Evolutionary conservation across 1,140 invertebrate species (phyloP), one percentile per base, ranked within the genome.

Genomic region (Drosophila neocordata): DNA sequence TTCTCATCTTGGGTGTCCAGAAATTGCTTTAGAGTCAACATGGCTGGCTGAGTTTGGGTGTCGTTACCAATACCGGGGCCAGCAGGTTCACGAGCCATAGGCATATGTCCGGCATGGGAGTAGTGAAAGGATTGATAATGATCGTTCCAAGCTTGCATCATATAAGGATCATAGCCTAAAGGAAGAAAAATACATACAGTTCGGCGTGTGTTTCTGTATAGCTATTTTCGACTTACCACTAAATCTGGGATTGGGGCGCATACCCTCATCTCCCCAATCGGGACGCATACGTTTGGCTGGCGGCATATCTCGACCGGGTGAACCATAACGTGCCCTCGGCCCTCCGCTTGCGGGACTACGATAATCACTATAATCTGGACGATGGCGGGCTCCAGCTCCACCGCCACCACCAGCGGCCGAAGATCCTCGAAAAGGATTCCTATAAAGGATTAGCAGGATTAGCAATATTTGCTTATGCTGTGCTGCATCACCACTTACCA

Each of bases 11-110:
- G 98, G 12, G 97, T 97, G 20, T 95, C 95, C 15, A 99, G 93
- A 92, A 99, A 99, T 67, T 97, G 96, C 92, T 99, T 99, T 91
- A 99, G 98, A 0, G 97, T 96, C 95, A 99, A 96, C 96, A 99
- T 98, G 0, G 97, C 95, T 2, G 98, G 96, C 83, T 98, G 97
- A 0, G 95, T 96, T 84, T 89, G 83, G 3, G 85, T 66, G 13
- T 67, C 61, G 11, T 48, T 48, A 2, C 69, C 62, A 0, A 34
- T 15, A 0, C 65, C 68, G 8, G 59, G 67, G 37, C 67, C 60
- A 5, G 76, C 41, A 2, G 72, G n/a, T 27, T 89, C 84, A 8
- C 84, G 69, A 0, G 38, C 52, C 7, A 84, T 64, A 1, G 72
- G 69, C 9, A 51, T 55, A 63, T 90, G 91, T 0, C 81, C 65